These are phyloP conservation scores for Drosophila niveifrons DNA, from an alignment of 2,888 invertebrate species.

Conservation along the genomic window DNA sequence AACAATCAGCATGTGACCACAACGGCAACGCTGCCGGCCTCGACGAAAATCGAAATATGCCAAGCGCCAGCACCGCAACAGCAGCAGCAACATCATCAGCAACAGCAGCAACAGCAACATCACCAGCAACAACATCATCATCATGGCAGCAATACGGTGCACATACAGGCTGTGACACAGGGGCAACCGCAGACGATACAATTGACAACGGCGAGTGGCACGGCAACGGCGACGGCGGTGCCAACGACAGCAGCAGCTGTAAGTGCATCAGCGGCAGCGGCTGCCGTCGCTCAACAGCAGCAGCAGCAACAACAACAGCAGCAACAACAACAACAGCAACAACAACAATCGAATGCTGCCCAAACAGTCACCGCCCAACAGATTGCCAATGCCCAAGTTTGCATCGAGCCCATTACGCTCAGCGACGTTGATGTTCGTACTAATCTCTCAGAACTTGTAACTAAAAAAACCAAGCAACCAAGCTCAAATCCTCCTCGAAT, in stretches of 20 bases:
- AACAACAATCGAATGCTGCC: constrained; percentile 49
- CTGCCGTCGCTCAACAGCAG: constrained; percentile 59
- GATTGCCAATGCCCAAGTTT: constrained; percentile 89
- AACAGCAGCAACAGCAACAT: constrained; percentile 51
- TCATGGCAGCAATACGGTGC: constrained; percentile 63
- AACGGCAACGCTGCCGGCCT: constrained; percentile 81
- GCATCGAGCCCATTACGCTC: constrained; percentile 92
- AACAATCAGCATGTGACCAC: constrained; percentile 84
- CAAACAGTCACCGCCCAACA: constrained; percentile 81
- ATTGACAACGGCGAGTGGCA: constrained; percentile 68
- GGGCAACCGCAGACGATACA: constrained; percentile 69
- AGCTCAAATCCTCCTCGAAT: constrained; percentile 20
- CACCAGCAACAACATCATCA: constrained; percentile 48
- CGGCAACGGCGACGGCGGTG: constrained; percentile 74
- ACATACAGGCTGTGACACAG: constrained; percentile 63
- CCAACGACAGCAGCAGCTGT: constrained; percentile 68
- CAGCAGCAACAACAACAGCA: constrained; percentile 25
- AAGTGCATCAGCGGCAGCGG: constrained; percentile 65
- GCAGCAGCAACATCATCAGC: constrained; percentile 62
- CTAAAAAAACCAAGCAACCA: constrained; percentile 60
- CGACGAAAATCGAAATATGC: constrained; percentile 85
- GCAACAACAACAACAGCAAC: constrained; percentile 52
- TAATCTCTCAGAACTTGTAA: constrained; percentile 70
- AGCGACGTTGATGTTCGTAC: constrained; percentile 91
- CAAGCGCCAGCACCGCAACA: constrained; percentile 79